Evolutionary conservation across 2,797 vertebrate genomes (phyloP), one percentile per base, ranked within the genome.

Genomic region (Rhincodon typus): DNA sequence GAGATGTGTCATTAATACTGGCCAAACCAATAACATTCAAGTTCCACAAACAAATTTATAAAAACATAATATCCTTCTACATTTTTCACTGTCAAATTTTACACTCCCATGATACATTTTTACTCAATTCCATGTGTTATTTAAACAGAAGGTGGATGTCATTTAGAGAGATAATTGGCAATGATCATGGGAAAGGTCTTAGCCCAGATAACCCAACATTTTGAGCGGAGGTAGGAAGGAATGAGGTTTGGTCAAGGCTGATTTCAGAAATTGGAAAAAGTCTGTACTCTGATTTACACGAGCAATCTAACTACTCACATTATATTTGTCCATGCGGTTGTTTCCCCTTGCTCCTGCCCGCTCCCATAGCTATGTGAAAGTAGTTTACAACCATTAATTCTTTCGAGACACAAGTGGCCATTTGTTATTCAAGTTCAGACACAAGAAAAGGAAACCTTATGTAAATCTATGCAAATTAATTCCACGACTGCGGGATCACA

Each of bases 391-490:
- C 53, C 46, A 27, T 50, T 53, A 77, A 95, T 95, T 95, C 70
- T 50, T 95, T 95, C 70, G 15, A 77, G 69, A 53, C 70, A 95
- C 69, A 95, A 95, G 46, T 77, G 70, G 25, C 70, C 27, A 77
- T 95, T 95, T 95, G 94, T 77, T 95, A 95, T 95, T 95, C 94
- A 96, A 96, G 96, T 96, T 96, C 96, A 96, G 96, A 96, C 97
- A 97, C 96, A 97, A 96, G 70, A 96, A 86, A 96, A 97, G 96
- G 97, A 97, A 97, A 98, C 96, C 97, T 96, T 97, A 98, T 98
- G 97, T 97, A 98, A 98, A 98, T 98, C 96, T 97, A 98, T 98
- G 98, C 96, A 97, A 97, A 98, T 97, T 95, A 97, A 96, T 97
- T 97, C 97, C 95, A 96, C 94, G 72, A 96, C 69, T 70, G 69